These are phyloP conservation scores for Drosophila aldrichi DNA, from an alignment of 2,888 invertebrate genomes.

Conservation along the genomic window DNA sequence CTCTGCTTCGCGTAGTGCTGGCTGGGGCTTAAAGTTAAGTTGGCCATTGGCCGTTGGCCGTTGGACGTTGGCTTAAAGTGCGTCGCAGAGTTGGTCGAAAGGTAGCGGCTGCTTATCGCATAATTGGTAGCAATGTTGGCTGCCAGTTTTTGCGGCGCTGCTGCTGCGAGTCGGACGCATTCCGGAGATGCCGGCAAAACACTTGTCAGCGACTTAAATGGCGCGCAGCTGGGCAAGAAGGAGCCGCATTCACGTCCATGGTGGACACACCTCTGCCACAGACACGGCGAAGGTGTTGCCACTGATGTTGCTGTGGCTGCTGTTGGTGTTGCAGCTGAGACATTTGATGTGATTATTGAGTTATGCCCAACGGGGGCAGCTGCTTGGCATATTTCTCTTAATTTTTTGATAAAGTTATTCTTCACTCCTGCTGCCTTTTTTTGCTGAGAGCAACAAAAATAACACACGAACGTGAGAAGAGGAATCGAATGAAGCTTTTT, in stretches of 20 bases:
- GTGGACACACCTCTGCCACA: slow-evolving; percentile 68
- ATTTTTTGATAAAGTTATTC: slow-evolving; percentile 76
- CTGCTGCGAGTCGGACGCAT: slow-evolving; percentile 61
- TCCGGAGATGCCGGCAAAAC: slow-evolving; percentile 77
- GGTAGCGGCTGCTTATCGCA: slow-evolving; percentile 68
- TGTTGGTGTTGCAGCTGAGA: slow-evolving; percentile 59
- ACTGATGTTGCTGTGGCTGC: slow-evolving; percentile 35
- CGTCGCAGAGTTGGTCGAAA: slow-evolving; percentile 46
- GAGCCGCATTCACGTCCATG: slow-evolving; percentile 45
- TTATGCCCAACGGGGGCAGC: slow-evolving; percentile 79
- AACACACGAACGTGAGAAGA: slow-evolving; percentile 18
- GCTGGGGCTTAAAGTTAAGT: slow-evolving; percentile 36
- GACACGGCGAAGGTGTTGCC: slow-evolving; percentile 38
- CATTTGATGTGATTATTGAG: slow-evolving; percentile 80
- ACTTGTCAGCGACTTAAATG: slow-evolving; percentile 79
- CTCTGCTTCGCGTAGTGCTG: slow-evolving; percentile 15
- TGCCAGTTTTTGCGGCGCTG: slow-evolving; percentile 68
- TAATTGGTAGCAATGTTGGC: slow-evolving; percentile 78
- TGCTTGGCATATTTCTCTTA: slow-evolving; percentile 75
- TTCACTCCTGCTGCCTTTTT: background rate
- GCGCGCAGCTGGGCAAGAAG: slow-evolving; percentile 74
- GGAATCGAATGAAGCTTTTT: slow-evolving; percentile 26
- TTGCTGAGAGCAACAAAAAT: slow-evolving; percentile 1
- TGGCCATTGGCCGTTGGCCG: slow-evolving; percentile 34
- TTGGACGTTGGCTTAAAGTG: slow-evolving; percentile 54